phyloP scores from a whole-genome alignment of 2,113 vertebrate genomes.

The Columbina picui region DNA sequence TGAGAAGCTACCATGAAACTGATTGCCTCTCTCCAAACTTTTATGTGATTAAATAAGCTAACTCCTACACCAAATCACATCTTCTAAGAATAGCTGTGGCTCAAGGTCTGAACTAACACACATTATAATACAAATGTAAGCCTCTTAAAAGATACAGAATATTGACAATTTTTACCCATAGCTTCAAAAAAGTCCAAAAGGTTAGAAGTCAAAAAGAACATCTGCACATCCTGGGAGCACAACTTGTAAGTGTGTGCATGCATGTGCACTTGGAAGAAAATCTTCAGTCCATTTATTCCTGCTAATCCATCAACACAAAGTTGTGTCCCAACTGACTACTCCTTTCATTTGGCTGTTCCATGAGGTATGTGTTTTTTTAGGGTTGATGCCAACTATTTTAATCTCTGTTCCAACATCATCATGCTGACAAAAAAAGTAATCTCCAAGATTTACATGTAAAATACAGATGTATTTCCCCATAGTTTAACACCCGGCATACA shows the following conservation, averaged over 20 bases:
- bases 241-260: not conserved
- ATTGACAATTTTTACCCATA: not conserved
- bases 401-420: not conserved
- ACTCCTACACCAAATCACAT: not conserved
- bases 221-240: not conserved
- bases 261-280: not conserved
- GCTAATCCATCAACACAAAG: not conserved
- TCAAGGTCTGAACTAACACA: not conserved
- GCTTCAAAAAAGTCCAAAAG: not conserved
- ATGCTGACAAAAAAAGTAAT: not conserved
- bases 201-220: not conserved
- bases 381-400: not conserved
- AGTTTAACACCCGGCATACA: not conserved
- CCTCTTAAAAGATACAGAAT: not conserved
- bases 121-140: not conserved
- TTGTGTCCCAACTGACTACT: not conserved
- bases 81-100: not conserved
- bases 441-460: not conserved
- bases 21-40: not conserved
- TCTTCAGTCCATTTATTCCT: not conserved
- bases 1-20: not conserved
- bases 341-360: not conserved
- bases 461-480: not conserved
- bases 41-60: not conserved
- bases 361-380: not conserved